Percentiles rank a stretch among this genome's conserved stretches.
Evolutionary conservation across 2,113 vertebrate genomes (phyloP).

Genomic region (Pelecanoides urinatrix): DNA sequence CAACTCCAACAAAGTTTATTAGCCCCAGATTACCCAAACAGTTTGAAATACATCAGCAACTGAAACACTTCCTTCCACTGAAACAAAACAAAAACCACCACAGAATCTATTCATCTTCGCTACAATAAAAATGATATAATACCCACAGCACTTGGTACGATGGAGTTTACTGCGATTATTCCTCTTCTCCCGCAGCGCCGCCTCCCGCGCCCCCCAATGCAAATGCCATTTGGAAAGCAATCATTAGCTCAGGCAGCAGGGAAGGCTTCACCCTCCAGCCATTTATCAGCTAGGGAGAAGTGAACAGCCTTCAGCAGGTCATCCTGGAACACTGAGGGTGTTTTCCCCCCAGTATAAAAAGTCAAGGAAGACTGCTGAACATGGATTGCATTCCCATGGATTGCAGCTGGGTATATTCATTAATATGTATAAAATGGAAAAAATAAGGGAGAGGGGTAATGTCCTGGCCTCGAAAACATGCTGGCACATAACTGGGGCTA

Average conservation of each 20-base stretch:
- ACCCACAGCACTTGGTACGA: neutral
- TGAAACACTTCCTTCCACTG: neutral
- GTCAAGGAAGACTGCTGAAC: neutral
- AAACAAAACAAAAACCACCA: neutral
- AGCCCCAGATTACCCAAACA: neutral
- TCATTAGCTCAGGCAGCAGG: constrained; percentile 53
- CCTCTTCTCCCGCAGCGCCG: neutral
- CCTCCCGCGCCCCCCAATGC: neutral
- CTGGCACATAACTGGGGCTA: neutral
- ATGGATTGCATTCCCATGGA: neutral
- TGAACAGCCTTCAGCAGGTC: constrained; percentile 10
- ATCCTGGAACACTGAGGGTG: neutral
- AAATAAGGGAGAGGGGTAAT: neutral
- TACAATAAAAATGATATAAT: neutral
- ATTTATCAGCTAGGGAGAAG: constrained; percentile 71
- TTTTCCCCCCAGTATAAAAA: neutral
- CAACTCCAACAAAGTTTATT: neutral
- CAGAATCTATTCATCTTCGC: neutral
- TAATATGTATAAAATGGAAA: neutral
- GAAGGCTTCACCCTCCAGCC: constrained; percentile 53
- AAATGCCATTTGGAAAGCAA: constrained; percentile 7
- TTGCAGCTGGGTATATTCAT: neutral
- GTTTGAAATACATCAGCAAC: neutral
- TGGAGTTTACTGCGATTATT: neutral
- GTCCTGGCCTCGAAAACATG: neutral